phyloP scores from a whole-genome alignment of 2,888 invertebrate genomes.

The Drosophila birchii region DNA sequence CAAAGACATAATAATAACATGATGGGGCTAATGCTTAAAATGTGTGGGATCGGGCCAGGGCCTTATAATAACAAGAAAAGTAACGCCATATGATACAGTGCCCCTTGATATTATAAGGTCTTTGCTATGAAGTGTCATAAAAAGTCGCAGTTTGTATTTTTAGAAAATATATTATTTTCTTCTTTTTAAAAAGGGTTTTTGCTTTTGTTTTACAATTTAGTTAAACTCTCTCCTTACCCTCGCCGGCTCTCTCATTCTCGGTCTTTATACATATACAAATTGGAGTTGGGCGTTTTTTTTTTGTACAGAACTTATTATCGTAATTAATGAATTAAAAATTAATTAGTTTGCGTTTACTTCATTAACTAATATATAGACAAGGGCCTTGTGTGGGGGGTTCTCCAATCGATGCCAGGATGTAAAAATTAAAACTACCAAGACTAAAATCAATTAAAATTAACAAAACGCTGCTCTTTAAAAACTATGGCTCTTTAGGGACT shows the following conservation, averaged over 20 bases:
- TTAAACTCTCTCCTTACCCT: slow-evolving; percentile 40
- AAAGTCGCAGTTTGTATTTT: slow-evolving; percentile 65
- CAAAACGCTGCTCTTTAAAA: slow-evolving; percentile 61
- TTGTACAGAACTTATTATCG: slow-evolving; percentile 69
- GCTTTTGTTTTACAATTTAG: slow-evolving; percentile 48
- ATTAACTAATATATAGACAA: slow-evolving; percentile 65
- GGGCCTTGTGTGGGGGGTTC: slow-evolving; percentile 38
- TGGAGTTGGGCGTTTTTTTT: slow-evolving; percentile 69
- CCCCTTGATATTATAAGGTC: slow-evolving; percentile 5
- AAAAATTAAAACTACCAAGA: slow-evolving; percentile 69
- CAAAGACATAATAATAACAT: background rate
- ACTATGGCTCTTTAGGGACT: slow-evolving; percentile 67
- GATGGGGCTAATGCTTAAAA: background rate
- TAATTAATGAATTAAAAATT: slow-evolving; percentile 41
- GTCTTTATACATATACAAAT: slow-evolving; percentile 72
- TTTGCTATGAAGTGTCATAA: slow-evolving; percentile 12
- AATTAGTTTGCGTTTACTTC: slow-evolving; percentile 70
- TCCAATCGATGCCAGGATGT: slow-evolving; percentile 59
- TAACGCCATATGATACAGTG: background rate
- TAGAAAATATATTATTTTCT: slow-evolving; percentile 76
- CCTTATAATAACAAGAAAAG: background rate
- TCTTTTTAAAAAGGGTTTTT: slow-evolving; percentile 38
- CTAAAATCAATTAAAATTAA: slow-evolving; percentile 72
- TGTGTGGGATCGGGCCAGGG: background rate
- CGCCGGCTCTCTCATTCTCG: slow-evolving; percentile 35